Conservation (phyloP, 2,113 vertebrate species). For the Centropus bengalensis region DNA sequence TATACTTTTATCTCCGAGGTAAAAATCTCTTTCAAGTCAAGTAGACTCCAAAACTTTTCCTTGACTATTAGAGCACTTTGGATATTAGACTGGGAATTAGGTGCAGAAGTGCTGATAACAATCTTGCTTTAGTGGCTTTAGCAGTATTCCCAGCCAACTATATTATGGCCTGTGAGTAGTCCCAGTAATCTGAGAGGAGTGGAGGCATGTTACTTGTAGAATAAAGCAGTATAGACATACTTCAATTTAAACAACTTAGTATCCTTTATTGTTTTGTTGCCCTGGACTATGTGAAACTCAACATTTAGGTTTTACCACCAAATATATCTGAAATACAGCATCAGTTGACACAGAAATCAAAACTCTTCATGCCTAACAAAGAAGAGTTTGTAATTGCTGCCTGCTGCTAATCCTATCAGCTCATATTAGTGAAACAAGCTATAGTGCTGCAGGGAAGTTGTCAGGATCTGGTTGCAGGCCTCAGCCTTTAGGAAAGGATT, state of each 20-base stretch:
- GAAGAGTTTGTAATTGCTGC: slow-evolving; percentile 75
- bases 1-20: neutral
- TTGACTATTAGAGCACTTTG: neutral
- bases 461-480: slow-evolving; percentile 66
- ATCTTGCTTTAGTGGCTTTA: neutral
- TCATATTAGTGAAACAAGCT: slow-evolving; percentile 55
- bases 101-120: neutral
- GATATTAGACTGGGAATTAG: neutral
- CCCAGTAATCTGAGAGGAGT: neutral
- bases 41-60: neutral
- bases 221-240: neutral
- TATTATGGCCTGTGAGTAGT: neutral
- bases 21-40: neutral
- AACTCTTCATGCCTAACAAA: slow-evolving; percentile 56
- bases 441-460: slow-evolving; percentile 58
- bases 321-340: slow-evolving; percentile 64
- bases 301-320: neutral
- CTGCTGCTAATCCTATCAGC: slow-evolving; percentile 71
- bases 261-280: neutral
- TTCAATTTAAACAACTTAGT: slow-evolving; percentile 1
- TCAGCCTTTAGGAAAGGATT: slow-evolving; percentile 71
- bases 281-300: neutral
- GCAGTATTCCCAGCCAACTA: neutral
- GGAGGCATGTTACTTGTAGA: neutral
- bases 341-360: slow-evolving; percentile 67